Base-by-base conservation (phyloP, 2,888 invertebrate species). In the Hydropsyche betteni region DNA sequence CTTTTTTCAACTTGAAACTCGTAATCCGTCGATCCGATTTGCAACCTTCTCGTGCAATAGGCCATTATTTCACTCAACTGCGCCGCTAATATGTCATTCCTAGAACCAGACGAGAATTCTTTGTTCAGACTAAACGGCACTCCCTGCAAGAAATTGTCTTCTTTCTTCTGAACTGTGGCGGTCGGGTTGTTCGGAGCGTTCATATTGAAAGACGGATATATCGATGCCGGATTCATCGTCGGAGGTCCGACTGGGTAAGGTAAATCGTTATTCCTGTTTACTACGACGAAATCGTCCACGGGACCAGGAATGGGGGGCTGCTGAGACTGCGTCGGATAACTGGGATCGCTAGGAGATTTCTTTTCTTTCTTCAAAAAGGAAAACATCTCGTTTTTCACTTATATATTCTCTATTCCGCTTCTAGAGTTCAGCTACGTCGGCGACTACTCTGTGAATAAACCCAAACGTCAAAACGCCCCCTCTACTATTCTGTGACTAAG, bases 121-220 rank as follows among this genome's bases (percentile, higher is more conserved):
- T 85, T 85, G 1, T 86, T 86, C 78, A 90, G 80, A 16, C 85
- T 83, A 80, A 90, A 90, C 0, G 90, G 90, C 0, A 90, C 88
- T 51, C 87, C 88, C 80, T 86, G 87, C 6, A 90, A 82, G 78
- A 89, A 89, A 81, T 81, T 81, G 12, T 74, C 69, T 76, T 79
- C 79, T 52, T 78, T 79, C 69, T 75, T 79, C 5, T 68, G 75
- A 10, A 71, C 52, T 0, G 71, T 34, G 1, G 34, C 73, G 61
- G 8, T 55, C 68, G 10, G 6, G 69, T 34, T 24, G 52, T 8
- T 34, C 51, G 12, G 34, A n/a, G 4, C 38, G 68, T 14, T 64
- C 75, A 53, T 52, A 53, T 78, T 78, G 12, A 78, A 74, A 0
- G 77, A 69, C 14, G 79, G 79, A 58, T 79, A 79, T n/a, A 79